Base-by-base conservation (phyloP, 2,113 vertebrate species). In the Syngnathus typhle region DNA sequence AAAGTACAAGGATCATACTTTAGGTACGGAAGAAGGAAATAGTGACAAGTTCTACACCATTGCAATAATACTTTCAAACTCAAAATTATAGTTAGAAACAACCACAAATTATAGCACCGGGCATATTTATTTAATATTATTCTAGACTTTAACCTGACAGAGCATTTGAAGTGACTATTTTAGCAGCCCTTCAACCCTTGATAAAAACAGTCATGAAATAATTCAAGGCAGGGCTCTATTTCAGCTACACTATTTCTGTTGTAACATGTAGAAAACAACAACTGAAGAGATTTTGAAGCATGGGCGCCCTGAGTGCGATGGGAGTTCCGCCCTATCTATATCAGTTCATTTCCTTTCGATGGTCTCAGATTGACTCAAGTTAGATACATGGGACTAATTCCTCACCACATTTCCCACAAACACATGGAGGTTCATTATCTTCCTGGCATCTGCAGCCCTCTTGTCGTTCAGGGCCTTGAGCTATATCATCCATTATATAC, bases 401-500 rank as follows among this genome's bases (percentile, higher is more conserved):
- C 72, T 84, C 69, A 52, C 32, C 69, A 76, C 75, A 70, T 84
- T 88, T 88, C 80, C 82, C 79, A 81, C 38, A 64, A 86, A 73
- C 64, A 65, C 81, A 81, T 82, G 75, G 72, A 76, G 72, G 67
- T 81, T 86, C 71, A 76, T 87, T 85, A 90, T 88, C 76, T 85
- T 81, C 71, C 80, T 87, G 87, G 88, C 83, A 84, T 79, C 81
- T 72, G 1, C 60, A 72, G 74, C 74, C 80, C 79, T 79, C 70
- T 43, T 73, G 74, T 84, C 71, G 82, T 82, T 74, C 75, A 66
- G 72, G 76, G 83, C 85, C 85, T 82, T 85, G 70, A 87, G 86
- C 84, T 75, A 84, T 66, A 76, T 90, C 85, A 87, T 87, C 85
- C 78, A 88, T 89, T 87, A 90, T 85, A 85, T 81, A 89, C 77